Evolutionary conservation across 2,113 vertebrate species (phyloP), one percentile per base, ranked within the genome.

Genomic region (Dicaeum eximium): DNA sequence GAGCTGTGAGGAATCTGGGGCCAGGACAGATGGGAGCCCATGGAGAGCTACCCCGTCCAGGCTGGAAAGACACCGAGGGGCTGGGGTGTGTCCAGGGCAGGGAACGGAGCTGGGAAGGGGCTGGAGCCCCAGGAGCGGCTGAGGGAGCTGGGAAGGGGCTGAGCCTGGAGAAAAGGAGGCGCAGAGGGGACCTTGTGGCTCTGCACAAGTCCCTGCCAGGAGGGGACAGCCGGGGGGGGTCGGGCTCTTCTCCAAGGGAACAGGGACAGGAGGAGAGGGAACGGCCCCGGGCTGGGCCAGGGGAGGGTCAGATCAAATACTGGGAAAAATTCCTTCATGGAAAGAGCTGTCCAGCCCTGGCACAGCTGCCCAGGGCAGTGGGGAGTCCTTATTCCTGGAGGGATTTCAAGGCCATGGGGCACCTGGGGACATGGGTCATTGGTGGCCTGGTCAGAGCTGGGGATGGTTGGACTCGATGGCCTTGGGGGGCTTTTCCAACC

Each of bases 251-350:
- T 45, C 1, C 18, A 45, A 53, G 54, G 72, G 84, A 53, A 61
- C 74, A 87, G 74, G 65, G n/a, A 70, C 65, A 79, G 48, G 56
- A 38, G 15, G 3, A 54, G 64, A 61, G 45, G 72, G 27, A 86
- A 70, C 2, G 4, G n/a, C 40, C 64, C 47, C 65, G 30, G 13
- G 38, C 3, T 70, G 73, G 5, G 33, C 18, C 7, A 6, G 13
- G 64, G n/a, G 0, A 53, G 28, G 19, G 0, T 12, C 0, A 53
- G 38, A 1, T 1, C 0, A 1, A 4, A n/a, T 14, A 27, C 2
- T 13, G 5, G 13, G 24, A 1, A 24, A 11, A 54, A 71, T 35
- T 10, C 0, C 48, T 42, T 0, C 5, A 4, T 15, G 16, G 28
- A 31, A 64, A 64, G 35, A 6, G 0, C 0, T 56, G 18, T 44